These are phyloP conservation scores for Acleris holmiana DNA, from an alignment of 2,888 invertebrate species.

Conservation along the genomic window DNA sequence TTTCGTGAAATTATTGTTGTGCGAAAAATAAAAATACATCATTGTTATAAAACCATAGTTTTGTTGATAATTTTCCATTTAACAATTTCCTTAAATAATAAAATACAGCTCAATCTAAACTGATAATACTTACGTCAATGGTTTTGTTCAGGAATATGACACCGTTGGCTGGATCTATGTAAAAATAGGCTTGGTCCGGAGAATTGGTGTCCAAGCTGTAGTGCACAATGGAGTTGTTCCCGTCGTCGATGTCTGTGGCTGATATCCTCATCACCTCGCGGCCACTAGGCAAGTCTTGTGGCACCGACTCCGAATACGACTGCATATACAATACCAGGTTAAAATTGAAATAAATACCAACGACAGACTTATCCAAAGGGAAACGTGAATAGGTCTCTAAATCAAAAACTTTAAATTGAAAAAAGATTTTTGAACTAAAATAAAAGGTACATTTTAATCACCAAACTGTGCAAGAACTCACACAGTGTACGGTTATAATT, in stretches of 20 bases:
- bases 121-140: conserved; percentile 84
- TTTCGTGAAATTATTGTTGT: no score
- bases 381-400: neutral
- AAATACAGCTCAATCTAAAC: neutral
- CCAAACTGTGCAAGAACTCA: conserved; percentile 42
- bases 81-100: no score
- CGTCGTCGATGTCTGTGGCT: conserved; percentile 96
- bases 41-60: no score
- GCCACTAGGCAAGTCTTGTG: conserved; percentile 89
- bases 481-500: conserved; percentile 45
- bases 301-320: conserved; percentile 89
- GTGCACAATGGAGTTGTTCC: conserved; percentile 93
- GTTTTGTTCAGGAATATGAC: conserved; percentile 90
- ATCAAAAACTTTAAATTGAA: neutral
- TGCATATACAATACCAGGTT: conserved; percentile 54
- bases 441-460: conserved; percentile 17
- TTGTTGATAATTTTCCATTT: no score
- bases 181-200: conserved; percentile 88
- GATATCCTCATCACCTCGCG: conserved; percentile 94
- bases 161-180: conserved; percentile 92
- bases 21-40: no score
- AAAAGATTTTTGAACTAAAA: conserved; percentile 9
- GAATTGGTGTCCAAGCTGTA: conserved; percentile 85
- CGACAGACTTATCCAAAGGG: neutral
- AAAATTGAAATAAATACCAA: conserved; percentile 12